Percentiles rank a stretch among this genome's conserved stretches.
phyloP scores from a whole-genome alignment of 2,888 invertebrate genomes.

The Panopea generosa region DNA sequence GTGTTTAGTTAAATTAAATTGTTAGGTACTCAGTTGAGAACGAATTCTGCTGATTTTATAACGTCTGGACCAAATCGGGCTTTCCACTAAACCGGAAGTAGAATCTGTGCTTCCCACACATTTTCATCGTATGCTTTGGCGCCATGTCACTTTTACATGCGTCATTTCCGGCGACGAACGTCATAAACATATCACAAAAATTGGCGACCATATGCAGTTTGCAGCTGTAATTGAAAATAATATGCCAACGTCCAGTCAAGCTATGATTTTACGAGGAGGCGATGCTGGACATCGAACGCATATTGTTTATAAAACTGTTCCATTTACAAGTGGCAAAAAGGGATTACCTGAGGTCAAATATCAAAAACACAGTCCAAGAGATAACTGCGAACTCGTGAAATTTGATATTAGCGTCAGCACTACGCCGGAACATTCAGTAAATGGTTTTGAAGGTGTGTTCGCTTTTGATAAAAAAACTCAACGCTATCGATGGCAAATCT shows the following conservation, averaged over 20 bases:
- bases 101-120: no score
- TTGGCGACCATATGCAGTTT: no score
- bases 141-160: background rate
- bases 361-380: background rate
- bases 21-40: no score
- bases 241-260: slow-evolving; percentile 64
- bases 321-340: no score
- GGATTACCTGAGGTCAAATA: no score
- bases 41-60: no score
- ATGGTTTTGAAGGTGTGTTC: slow-evolving; percentile 54
- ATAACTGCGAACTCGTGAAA: slow-evolving; percentile 47
- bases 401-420: slow-evolving; percentile 43
- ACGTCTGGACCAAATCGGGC: no score
- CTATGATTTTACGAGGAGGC: slow-evolving; percentile 52
- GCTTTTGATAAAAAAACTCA: slow-evolving; percentile 46
- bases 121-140: background rate
- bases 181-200: background rate
- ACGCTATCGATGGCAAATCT: slow-evolving; percentile 49
- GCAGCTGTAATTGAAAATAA: background rate
- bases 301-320: no score
- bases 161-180: slow-evolving; percentile 1
- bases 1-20: no score
- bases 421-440: slow-evolving; percentile 10
- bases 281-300: slow-evolving; percentile 10
- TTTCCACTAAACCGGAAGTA: no score